These are phyloP conservation scores for Astropecten irregularis DNA, from an alignment of 53 echinoderm and acorn worm species.

Conservation along the genomic window DNA sequence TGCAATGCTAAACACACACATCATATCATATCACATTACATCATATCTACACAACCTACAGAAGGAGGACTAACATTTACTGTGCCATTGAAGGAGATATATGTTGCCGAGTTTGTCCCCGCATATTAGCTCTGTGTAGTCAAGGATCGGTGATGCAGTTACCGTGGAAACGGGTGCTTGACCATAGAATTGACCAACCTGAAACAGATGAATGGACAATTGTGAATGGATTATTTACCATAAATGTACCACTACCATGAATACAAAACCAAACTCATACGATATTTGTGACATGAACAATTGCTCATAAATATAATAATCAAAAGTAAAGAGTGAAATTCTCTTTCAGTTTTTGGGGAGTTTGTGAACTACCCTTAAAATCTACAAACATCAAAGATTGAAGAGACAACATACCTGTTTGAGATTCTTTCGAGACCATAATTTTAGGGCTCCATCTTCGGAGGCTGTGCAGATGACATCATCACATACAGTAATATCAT, in stretches of 20 bases:
- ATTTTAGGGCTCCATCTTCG: constrained; percentile 75
- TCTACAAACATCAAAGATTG: too few species aligned
- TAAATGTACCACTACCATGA: too few species aligned
- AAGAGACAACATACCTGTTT: too few species aligned
- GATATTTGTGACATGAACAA: background rate
- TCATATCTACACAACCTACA: too few species aligned
- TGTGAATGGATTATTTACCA: too few species aligned
- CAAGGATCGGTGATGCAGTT: constrained; percentile 38
- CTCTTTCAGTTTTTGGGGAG: too few species aligned
- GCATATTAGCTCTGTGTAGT: constrained; percentile 62
- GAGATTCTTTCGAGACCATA: constrained; percentile 65
- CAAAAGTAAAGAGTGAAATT: too few species aligned
- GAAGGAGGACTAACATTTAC: too few species aligned
- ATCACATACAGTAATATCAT: constrained; percentile 50
- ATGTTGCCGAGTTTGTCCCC: constrained; percentile 95
- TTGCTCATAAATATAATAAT: background rate
- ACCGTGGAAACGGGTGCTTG: constrained; percentile 83
- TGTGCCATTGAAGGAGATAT: constrained; percentile 78
- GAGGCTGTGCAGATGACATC: constrained; percentile 74
- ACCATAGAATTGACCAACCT: constrained; percentile 98
- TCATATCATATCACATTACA: too few species aligned
- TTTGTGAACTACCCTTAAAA: too few species aligned
- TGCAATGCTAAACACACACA: too few species aligned
- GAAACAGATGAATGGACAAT: too few species aligned
- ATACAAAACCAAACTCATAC: background rate